Evolutionary conservation across 2,113 vertebrate genomes (phyloP).

Genomic region (human): DNA sequence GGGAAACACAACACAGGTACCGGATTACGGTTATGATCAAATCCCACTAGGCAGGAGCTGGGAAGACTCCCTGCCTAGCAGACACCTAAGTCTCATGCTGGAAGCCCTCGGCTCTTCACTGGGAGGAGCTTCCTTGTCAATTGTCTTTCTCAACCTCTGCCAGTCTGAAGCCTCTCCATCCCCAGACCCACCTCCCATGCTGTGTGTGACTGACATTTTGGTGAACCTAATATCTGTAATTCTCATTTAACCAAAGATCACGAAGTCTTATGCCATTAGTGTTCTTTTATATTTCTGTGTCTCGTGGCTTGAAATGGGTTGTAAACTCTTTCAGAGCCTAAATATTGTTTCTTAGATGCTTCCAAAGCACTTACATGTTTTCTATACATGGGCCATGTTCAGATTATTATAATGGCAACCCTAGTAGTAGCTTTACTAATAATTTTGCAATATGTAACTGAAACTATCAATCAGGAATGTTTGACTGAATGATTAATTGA

Average conservation of each 20-base stretch:
- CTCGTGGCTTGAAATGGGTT: neutral
- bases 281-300: neutral
- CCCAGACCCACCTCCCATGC: neutral
- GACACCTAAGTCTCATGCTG: neutral
- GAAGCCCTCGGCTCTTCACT: neutral
- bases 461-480: neutral
- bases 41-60: neutral
- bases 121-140: neutral
- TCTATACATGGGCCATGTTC: neutral
- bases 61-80: neutral
- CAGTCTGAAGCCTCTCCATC: neutral
- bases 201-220: neutral
- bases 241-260: neutral
- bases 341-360: neutral
- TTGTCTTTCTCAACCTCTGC: neutral
- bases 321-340: neutral
- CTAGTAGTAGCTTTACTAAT: neutral
- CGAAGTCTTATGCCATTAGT: neutral
- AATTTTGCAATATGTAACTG: neutral
- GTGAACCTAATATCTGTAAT: neutral
- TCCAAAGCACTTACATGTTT: neutral
- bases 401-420: neutral
- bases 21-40: neutral
- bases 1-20: neutral
- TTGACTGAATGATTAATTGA: too few species aligned